Percentiles rank a stretch among this genome's conserved stretches.
Evolutionary conservation across 2,888 invertebrate species (phyloP).

Genomic region (Microctonus brassicae): DNA sequence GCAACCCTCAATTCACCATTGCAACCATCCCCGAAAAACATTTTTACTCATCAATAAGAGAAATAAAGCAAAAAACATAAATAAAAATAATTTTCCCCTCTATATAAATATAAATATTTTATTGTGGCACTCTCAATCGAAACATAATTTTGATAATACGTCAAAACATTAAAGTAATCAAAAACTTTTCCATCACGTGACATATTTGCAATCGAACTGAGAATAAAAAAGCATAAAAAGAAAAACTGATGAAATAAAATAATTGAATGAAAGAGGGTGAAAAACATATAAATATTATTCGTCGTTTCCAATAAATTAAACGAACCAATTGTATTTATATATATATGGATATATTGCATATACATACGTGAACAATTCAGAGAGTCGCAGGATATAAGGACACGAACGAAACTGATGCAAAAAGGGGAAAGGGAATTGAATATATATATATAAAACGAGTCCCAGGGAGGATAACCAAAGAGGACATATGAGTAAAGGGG

Average conservation of each 20-base stretch:
- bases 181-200: not conserved
- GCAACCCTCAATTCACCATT: not conserved
- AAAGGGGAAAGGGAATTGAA: constrained; percentile 37
- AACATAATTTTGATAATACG: not conserved
- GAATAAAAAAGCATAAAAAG: not conserved
- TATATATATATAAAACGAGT: constrained; percentile 37
- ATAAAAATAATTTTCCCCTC: not conserved
- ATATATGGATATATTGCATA: not conserved
- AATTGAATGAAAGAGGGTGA: constrained; percentile 39
- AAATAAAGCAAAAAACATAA: not conserved
- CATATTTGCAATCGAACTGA: not conserved
- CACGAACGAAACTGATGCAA: constrained; percentile 60
- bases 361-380: not conserved
- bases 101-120: constrained; percentile 2
- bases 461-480: constrained; percentile 46
- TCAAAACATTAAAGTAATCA: constrained; percentile 17
- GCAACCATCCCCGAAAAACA: not conserved
- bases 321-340: constrained; percentile 57
- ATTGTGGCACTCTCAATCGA: not conserved
- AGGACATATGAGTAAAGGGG: constrained; percentile 32
- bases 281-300: constrained; percentile 33
- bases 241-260: not conserved
- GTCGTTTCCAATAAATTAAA: constrained; percentile 59
- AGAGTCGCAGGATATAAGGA: constrained; percentile 56
- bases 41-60: not conserved